phyloP scores from a whole-genome alignment of 2,797 vertebrate genomes.

The Myiotriccus ornatus region DNA sequence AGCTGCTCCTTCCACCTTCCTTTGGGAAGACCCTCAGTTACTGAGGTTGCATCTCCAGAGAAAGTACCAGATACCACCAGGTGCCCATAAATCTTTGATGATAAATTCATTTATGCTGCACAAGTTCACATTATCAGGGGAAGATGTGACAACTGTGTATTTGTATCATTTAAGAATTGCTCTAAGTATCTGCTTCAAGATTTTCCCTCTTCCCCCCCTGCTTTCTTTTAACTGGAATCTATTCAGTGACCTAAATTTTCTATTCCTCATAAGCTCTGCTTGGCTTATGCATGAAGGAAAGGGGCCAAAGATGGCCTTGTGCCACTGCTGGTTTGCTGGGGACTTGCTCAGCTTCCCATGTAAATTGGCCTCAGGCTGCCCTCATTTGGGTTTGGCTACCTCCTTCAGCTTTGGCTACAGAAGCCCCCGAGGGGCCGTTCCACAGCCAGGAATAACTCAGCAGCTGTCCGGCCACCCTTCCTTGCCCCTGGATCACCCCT shows the following conservation, averaged over 20 bases:
- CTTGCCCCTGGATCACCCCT: neutral
- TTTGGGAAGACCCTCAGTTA: neutral
- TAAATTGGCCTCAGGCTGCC: neutral
- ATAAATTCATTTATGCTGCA: neutral
- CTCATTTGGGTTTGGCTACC: neutral
- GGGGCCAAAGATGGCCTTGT: neutral
- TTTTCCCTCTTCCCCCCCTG: neutral
- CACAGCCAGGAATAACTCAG: neutral
- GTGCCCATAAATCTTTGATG: rapidly evolving
- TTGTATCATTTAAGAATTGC: neutral
- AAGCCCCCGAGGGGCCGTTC: neutral
- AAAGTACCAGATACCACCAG: neutral
- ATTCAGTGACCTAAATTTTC: neutral
- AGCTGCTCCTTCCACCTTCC: neutral
- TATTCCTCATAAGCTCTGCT: neutral
- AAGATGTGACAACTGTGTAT: neutral
- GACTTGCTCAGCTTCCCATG: neutral
- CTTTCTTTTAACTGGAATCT: neutral
- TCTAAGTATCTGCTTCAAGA: neutral
- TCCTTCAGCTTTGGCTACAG: neutral
- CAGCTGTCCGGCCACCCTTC: neutral
- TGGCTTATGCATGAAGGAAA: neutral
- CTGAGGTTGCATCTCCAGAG: neutral
- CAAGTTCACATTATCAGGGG: neutral
- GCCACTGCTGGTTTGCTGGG: neutral